phyloP scores from a whole-genome alignment of 2,113 vertebrate species.

The Ailurus styani region DNA sequence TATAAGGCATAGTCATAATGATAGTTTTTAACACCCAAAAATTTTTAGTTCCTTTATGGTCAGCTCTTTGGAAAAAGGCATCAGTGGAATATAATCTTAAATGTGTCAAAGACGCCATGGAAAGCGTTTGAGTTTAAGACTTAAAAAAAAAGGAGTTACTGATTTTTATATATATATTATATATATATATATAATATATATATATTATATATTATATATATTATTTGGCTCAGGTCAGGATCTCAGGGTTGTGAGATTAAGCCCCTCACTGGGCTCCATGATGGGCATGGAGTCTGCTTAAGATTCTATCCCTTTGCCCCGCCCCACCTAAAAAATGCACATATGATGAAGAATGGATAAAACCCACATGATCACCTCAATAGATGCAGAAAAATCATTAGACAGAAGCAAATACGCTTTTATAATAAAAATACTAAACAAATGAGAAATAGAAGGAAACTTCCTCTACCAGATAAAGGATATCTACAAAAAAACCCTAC shows the following conservation, averaged over 20 bases:
- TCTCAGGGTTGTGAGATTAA: neutral
- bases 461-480: neutral
- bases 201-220: too few relatives aligned
- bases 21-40: slow-evolving; percentile 45
- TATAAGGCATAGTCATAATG: slow-evolving; percentile 28
- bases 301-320: neutral
- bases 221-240: neutral
- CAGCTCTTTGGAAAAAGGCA: slow-evolving; percentile 34
- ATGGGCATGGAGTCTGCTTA: neutral
- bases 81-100: slow-evolving; percentile 41
- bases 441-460: neutral
- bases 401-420: neutral
- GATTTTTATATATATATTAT: neutral
- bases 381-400: neutral
- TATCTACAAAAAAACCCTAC: neutral
- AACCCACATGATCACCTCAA: neutral
- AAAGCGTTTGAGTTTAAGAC: neutral
- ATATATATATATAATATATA: too few relatives aligned
- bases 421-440: neutral
- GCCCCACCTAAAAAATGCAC: neutral
- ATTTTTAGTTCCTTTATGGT: slow-evolving; percentile 38
- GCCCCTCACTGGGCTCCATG: neutral
- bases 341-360: neutral
- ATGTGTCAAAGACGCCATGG: neutral
- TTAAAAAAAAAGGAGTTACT: neutral